Evolutionary conservation across 2,113 vertebrate species (phyloP), one percentile per base, ranked within the genome.

Genomic region (Dasyurus viverrinus): DNA sequence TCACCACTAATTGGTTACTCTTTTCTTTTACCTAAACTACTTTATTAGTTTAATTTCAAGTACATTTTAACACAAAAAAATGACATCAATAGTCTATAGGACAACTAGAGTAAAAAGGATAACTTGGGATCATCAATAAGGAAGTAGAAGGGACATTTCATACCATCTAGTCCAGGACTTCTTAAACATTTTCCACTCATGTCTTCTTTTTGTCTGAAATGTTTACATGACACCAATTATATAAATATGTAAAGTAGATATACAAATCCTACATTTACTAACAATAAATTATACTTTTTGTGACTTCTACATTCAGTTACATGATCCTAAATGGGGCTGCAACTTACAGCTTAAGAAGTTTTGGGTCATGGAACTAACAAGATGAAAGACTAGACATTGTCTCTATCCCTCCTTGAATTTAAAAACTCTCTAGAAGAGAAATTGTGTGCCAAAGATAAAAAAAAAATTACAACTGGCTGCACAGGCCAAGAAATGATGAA

Each of bases 1-100:
- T 16, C 84, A 0, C 93, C n/a, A 91, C 14, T 52, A 3, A 16
- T 89, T 11, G 6, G 92, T 46, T 68, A 0, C 50, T 42, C 42
- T 91, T 96, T 96, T 2, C 25, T 24, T 16, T 76, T 89, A 14
- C 0, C 93, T 93, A 90, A 7, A 91, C 53, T 53, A 36, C n/a
- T 42, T 90, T 89, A 54, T 76, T 94, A 46, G 2, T 92, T n/a
- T 19, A 23, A 91, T 54, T 93, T 90, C 36, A 89, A 54, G 5
- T 84, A 16, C 48, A 53, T 94, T 93, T 91, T 68, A 91, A 96
- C 52, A 97, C 76, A 53, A 19, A n/a, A n/a, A 95, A 96, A 12
- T 91, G 36, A 93, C 91, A 95, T 95, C 48, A 76, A 30, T 89
- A 89, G 94, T 90, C 16, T 10, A 91, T 22, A 96, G 54, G 5